phyloP scores from a whole-genome alignment of 2,797 vertebrate species.

The Epinephelus coioides region DNA sequence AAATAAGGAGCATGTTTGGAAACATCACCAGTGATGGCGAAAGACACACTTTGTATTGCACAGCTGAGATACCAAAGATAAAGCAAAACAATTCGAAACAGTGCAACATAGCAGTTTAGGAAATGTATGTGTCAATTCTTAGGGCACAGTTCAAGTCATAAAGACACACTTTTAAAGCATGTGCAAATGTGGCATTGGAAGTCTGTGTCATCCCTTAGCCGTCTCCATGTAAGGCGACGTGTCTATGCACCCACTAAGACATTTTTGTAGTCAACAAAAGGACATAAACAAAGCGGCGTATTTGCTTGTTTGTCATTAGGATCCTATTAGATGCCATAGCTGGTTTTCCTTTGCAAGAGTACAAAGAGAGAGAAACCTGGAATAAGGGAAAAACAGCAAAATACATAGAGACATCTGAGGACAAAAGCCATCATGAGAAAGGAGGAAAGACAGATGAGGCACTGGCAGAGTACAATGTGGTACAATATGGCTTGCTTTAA shows the following conservation, averaged over 20 bases:
- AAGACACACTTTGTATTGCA: neutral
- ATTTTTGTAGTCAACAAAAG: conserved; percentile 8
- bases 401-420: neutral
- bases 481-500: conserved; percentile 12
- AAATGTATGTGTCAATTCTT: neutral
- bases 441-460: neutral
- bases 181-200: conserved; percentile 10
- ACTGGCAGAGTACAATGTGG: conserved; percentile 3
- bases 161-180: conserved; percentile 20
- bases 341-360: neutral
- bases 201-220: conserved; percentile 6
- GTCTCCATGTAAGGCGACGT: neutral
- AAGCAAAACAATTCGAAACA: neutral
- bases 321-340: neutral
- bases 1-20: neutral
- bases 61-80: neutral
- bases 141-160: conserved; percentile 18
- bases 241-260: conserved; percentile 10
- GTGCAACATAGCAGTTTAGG: neutral
- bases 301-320: conserved; percentile 24
- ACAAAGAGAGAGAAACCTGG: neutral
- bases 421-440: neutral
- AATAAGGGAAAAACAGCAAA: neutral
- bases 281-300: neutral
- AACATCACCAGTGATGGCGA: neutral